Evolutionary conservation across 2,113 vertebrate genomes (phyloP).

Genomic region (Zapus hudsonius): DNA sequence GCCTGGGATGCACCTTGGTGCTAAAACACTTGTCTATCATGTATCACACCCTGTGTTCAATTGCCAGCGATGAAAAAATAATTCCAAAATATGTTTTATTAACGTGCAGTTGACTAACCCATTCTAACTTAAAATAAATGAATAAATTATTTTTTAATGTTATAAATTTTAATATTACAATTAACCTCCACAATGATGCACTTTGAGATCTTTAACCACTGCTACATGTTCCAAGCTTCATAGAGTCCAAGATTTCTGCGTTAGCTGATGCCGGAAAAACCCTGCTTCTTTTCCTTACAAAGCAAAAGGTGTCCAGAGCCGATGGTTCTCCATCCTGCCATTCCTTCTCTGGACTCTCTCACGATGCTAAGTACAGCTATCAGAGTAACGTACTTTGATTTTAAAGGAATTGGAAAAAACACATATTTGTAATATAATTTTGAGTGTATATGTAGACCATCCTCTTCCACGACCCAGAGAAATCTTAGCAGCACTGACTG

Average conservation of each 20-base stretch:
- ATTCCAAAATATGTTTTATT: neutral
- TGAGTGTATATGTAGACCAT: neutral
- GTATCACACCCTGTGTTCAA: neutral
- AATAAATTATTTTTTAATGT: neutral
- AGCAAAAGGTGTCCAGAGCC: neutral
- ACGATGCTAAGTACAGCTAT: neutral
- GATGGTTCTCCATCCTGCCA: neutral
- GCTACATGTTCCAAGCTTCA: neutral
- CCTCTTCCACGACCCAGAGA: neutral
- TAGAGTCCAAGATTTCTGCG: neutral
- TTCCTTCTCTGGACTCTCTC: neutral
- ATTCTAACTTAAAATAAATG: neutral
- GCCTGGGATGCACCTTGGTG: neutral
- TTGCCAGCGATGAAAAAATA: neutral
- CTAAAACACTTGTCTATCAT: too few relatives aligned
- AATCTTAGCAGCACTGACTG: neutral
- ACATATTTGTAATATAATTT: neutral
- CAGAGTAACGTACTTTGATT: neutral
- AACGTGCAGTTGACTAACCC: neutral
- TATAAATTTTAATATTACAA: conserved; percentile 17
- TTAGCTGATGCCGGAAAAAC: neutral
- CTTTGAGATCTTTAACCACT: neutral
- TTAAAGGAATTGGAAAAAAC: neutral
- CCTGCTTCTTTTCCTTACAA: neutral
- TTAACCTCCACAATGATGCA: neutral